Base-by-base conservation (phyloP, 1,140 invertebrate species). In the Diachasma alloeum region DNA sequence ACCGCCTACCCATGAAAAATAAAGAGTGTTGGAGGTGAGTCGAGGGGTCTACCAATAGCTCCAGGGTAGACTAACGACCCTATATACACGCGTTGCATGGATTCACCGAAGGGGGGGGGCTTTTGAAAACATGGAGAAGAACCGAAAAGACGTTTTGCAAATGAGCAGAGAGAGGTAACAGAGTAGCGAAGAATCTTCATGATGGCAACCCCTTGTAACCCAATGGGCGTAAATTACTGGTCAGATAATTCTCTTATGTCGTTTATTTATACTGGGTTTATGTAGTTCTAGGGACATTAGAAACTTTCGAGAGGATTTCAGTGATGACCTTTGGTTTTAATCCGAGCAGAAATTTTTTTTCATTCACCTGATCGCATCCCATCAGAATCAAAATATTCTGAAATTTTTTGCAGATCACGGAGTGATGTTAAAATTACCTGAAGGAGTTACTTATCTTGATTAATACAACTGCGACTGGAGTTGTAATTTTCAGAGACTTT, bases 31-130 rank as follows among this genome's bases (percentile, higher is more conserved):
- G 31, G 31, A 68, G 66, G n/a, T 37, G 66, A 24, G 24, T 31
- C 15, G n/a, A 15, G 31, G 31, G 31, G 48, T 72, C 69, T 76
- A 39, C 48, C 69, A 56, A 76, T 76, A 70, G 69, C 48, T 76
- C 24, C 53, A 36, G 70, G 74, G 48, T 56, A 48, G 67, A 71
- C 75, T 76, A 76, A 76, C 69, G 75, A 76, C 68, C 44, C 69
- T 22, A 56, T 53, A 68, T 39, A 68, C 66, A 68, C 17, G 36
- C 39, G 36, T 19, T 68, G 24, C 37, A 26, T 63, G 15, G 22
- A 63, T 72, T 71, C 9, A 63, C 2, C n/a, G 13, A 9, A 63
- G 19, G 59, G 13, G n/a, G 53, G 5, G 59, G 6, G 24, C 19
- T 56, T 44, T 68, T 15, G 9, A 59, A 59, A 19, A 56, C 11